Evolutionary conservation across 2,888 invertebrate genomes (phyloP).

Genomic region (Adela reaumurella): DNA sequence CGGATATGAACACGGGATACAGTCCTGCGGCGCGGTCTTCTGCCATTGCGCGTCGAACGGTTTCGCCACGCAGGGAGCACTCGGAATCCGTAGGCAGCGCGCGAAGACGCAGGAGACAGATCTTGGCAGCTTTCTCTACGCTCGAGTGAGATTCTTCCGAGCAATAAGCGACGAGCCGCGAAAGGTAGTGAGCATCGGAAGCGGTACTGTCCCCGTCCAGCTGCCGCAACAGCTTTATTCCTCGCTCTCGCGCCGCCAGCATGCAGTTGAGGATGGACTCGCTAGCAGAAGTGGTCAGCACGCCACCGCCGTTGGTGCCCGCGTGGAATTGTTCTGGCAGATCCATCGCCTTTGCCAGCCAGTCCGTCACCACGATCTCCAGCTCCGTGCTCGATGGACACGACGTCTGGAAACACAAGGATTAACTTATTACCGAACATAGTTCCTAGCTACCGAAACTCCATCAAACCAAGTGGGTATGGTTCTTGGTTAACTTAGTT

Average conservation of each 20-base stretch:
- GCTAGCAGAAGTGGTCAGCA: slow-evolving; percentile 79
- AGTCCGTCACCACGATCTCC: slow-evolving; percentile 78
- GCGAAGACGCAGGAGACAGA: slow-evolving; percentile 66
- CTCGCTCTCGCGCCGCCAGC: slow-evolving; percentile 70
- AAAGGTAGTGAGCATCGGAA: slow-evolving; percentile 68
- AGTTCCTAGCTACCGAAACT: background rate
- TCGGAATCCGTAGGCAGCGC: slow-evolving; percentile 70
- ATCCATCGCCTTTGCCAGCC: slow-evolving; percentile 74
- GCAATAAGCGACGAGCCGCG: slow-evolving; percentile 73
- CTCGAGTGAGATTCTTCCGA: slow-evolving; percentile 73
- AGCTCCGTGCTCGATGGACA: slow-evolving; percentile 85
- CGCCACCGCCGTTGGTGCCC: slow-evolving; percentile 66
- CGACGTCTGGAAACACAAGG: slow-evolving; percentile 59
- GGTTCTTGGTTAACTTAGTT: too few relatives aligned
- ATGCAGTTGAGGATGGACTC: slow-evolving; percentile 77
- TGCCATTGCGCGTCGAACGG: slow-evolving; percentile 60
- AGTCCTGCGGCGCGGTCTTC: slow-evolving; percentile 72
- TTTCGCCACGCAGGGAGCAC: slow-evolving; percentile 58
- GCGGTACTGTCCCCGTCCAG: slow-evolving; percentile 26
- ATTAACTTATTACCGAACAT: background rate
- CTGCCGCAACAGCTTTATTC: slow-evolving; percentile 62
- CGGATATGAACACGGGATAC: slow-evolving; percentile 79
- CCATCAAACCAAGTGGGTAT: too few relatives aligned
- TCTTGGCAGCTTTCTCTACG: slow-evolving; percentile 76
- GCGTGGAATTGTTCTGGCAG: slow-evolving; percentile 65